Base-by-base conservation (phyloP, 37 sponge, comb jelly and placozoan genomes). In the Chondrosia reniformis region DNA sequence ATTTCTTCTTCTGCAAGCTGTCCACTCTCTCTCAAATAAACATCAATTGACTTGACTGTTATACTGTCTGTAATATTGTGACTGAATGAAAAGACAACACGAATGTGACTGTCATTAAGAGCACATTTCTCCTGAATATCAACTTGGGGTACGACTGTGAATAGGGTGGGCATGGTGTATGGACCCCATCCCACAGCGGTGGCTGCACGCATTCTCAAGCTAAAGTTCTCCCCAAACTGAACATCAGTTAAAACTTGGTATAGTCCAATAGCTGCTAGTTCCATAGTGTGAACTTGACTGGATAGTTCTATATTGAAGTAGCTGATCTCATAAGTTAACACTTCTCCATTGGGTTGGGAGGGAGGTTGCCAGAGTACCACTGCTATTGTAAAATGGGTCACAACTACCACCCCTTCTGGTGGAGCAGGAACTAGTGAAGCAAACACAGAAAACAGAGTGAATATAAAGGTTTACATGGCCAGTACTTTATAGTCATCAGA, bases 311-410 rank as follows among this genome's bases (percentile, higher is more conserved):
- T 59, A 30, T 59, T 59, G 61, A 30, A 59, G n/a, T 59, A 59
- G 7, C 28, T 59, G 61, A 59, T 13, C 28, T 59, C 17, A 30
- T 59, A 59, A 7, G n/a, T 13, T 6, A 5, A 7, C 61, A 59
- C 6, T 59, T 59, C 17, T 19, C 61, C 61, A 13, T 59, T 59
- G n/a, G 61, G 28, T 7, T 25, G 61, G 30, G 7, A 7, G 17
- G 61, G 61, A 59, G 61, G 61, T 13, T 13, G n/a, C 61, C 61
- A 59, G 61, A 30, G 28, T 7, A 59, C 61, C n/a, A 59, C 28
- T 25, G 61, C 61, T 59, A 25, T 59, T 6, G 61, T 59, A 30
- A 59, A 59, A 7, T 59, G 61, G 61, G 61, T 59, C 28, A 59
- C 61, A 7, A 59, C n/a, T 25, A 30, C 28, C n/a, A 59, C 61